Evolutionary conservation across 2,797 vertebrate genomes (phyloP).

Genomic region (Melanotaenia trifasciata): DNA sequence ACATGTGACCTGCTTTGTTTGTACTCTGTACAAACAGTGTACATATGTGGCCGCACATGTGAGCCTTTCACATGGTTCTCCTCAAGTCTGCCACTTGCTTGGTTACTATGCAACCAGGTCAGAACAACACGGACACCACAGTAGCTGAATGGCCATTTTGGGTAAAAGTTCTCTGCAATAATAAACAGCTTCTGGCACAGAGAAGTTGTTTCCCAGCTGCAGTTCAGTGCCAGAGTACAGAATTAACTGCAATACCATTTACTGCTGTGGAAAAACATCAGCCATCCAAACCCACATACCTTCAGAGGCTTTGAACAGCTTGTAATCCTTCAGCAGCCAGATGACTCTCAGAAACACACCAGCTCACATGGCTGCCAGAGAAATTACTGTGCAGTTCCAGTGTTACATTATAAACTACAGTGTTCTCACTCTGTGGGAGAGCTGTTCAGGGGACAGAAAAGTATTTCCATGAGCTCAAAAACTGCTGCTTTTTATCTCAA

Average conservation of each 20-base stretch:
- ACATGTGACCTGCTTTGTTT: constrained; percentile 39
- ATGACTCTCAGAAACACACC: constrained; percentile 71
- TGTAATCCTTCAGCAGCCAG: constrained; percentile 77
- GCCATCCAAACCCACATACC: constrained; percentile 80
- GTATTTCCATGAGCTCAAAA: constrained; percentile 55
- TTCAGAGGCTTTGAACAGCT: constrained; percentile 78
- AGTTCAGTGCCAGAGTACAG: constrained; percentile 76
- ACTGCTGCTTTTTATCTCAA: constrained; percentile 50
- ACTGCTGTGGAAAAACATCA: constrained; percentile 81
- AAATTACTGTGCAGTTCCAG: constrained; percentile 71
- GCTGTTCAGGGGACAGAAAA: constrained; percentile 55
- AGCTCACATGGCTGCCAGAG: constrained; percentile 64
- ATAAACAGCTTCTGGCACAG: constrained; percentile 79
- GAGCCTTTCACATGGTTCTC: constrained; percentile 56
- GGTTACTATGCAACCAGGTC: constrained; percentile 79
- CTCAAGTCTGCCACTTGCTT: constrained; percentile 63
- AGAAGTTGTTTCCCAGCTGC: constrained; percentile 79
- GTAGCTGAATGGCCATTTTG: constrained; percentile 82
- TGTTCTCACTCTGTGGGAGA: constrained; percentile 43
- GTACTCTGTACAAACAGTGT: constrained; percentile 31
- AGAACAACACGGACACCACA: constrained; percentile 76
- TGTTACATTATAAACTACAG: constrained; percentile 68
- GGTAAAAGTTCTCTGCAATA: constrained; percentile 79
- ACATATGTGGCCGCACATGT: constrained; percentile 37
- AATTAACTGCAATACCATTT: constrained; percentile 82